phyloP scores from a whole-genome alignment of 2,113 vertebrate genomes.

The Cochlearius cochlearius region DNA sequence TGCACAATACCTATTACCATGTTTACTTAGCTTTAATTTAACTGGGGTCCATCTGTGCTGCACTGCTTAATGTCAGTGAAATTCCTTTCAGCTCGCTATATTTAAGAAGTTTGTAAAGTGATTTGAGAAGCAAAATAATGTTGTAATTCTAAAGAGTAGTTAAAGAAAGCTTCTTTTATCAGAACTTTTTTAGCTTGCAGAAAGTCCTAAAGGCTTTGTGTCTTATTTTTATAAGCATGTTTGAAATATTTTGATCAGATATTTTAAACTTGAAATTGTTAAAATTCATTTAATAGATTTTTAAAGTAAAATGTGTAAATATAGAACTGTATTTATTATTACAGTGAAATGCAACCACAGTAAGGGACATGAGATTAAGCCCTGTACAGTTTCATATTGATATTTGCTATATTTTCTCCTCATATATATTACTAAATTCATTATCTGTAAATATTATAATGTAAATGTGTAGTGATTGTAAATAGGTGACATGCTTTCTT shows the following conservation, averaged over 20 bases:
- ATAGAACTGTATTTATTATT: slow-evolving; percentile 87
- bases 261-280: slow-evolving; percentile 77
- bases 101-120: slow-evolving; percentile 67
- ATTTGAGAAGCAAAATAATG: slow-evolving; percentile 63
- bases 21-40: slow-evolving; percentile 73
- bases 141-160: slow-evolving; percentile 54
- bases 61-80: slow-evolving; percentile 51
- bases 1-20: slow-evolving; percentile 54
- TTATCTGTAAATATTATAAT: slow-evolving; percentile 79
- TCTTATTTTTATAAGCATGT: slow-evolving; percentile 83
- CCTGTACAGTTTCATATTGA: slow-evolving; percentile 75
- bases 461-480: slow-evolving; percentile 82
- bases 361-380: slow-evolving; percentile 70
- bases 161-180: slow-evolving; percentile 63
- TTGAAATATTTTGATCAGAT: slow-evolving; percentile 78
- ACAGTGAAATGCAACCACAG: slow-evolving; percentile 70
- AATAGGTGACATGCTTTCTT: slow-evolving; percentile 76
- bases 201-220: slow-evolving; percentile 61
- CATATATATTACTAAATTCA: slow-evolving; percentile 67
- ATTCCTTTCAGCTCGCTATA: slow-evolving; percentile 55
- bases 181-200: slow-evolving; percentile 55
- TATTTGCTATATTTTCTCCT: slow-evolving; percentile 69
- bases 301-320: slow-evolving; percentile 83
- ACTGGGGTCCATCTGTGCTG: slow-evolving; percentile 59
- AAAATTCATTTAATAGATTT: slow-evolving; percentile 76